Conservation (phyloP, 1,140 invertebrate species). For the Sarcophaga peregrina region DNA sequence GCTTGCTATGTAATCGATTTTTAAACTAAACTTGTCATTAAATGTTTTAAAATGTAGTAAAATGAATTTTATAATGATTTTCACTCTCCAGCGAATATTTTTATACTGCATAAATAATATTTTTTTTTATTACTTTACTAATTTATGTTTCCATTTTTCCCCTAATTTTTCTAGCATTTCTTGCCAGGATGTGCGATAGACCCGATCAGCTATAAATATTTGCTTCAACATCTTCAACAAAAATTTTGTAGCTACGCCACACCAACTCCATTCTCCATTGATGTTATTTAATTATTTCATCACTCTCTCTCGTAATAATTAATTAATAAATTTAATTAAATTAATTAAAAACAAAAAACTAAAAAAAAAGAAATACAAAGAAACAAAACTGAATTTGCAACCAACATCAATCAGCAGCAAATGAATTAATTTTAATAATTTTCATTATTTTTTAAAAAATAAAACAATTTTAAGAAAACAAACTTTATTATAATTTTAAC, state of each 20-base stretch:
- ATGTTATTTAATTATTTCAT: constrained; percentile 62
- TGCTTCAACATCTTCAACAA: constrained; percentile 46
- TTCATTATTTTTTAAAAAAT: constrained; percentile 60
- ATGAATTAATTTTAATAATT: constrained; percentile 43
- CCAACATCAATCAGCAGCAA: constrained; percentile 1
- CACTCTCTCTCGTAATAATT: constrained; percentile 66
- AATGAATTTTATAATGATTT: no score
- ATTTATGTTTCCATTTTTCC: constrained; percentile 29
- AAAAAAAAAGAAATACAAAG: constrained; percentile 30
- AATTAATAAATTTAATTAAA: constrained; percentile 43
- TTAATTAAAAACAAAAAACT: constrained; percentile 30
- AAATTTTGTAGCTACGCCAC: constrained; percentile 58
- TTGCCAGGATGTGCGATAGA: constrained; percentile 77
- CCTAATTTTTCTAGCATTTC: constrained; percentile 71
- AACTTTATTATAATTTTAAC: constrained; percentile 62
- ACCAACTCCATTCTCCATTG: constrained; percentile 64
- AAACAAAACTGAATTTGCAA: constrained; percentile 38
- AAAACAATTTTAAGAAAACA: constrained; percentile 56
- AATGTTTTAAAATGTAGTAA: no score
- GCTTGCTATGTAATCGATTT: no score
- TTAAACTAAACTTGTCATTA: no score
- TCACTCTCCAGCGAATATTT: neutral
- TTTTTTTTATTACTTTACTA: neutral
- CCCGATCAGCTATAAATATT: constrained; percentile 60
- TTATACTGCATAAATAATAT: neutral